Evolutionary conservation across 2,888 invertebrate genomes (phyloP), one percentile per base, ranked within the genome.

Genomic region (Acanthosepion lycidas): DNA sequence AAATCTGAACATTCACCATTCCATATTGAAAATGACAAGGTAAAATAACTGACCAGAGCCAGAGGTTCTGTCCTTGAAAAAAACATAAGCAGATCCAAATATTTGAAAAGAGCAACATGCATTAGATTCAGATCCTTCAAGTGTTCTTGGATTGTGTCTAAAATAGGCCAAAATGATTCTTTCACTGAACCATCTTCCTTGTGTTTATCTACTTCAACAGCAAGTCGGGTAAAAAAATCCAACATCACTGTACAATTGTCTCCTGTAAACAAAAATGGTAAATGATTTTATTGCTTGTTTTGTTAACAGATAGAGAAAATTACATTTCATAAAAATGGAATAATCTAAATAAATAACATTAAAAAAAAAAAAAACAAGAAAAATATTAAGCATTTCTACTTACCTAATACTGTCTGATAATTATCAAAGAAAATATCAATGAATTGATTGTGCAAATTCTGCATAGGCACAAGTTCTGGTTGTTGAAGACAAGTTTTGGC

Each of bases 401-500:
- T 95, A 96, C 96, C 96, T 92, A 95, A 95, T 6, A 95, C 94
- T 49, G 95, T 95, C 51, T 95, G 95, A 94, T 95, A 96, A 59
- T 96, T 96, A 94, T 96, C 96, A 91, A 96, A 94, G 94, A 96
- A 96, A 15, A 97, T 95, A 91, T 96, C 96, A 55, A 96, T 95
- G 94, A 97, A 96, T 95, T 97, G 97, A 94, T 95, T 95, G n/a
- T 96, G 95, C 51, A 96, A 95, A 33, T 95, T 95, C 95, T 97
- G 96, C 53, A 95, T 94, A 28, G 96, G 96, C 94, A 96, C 96
- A 20, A 96, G 95, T n/a, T 96, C 96, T n/a, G 96, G 95, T 95
- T 97, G 97, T 94, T 96, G 96, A 53, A 97, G 95, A 95, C 96
- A 96, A 91, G 96, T 96, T 91, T 95, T 96, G 91, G 96, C 96